Conservation (phyloP, 2,888 invertebrate species). For the Microchrysa polita region DNA sequence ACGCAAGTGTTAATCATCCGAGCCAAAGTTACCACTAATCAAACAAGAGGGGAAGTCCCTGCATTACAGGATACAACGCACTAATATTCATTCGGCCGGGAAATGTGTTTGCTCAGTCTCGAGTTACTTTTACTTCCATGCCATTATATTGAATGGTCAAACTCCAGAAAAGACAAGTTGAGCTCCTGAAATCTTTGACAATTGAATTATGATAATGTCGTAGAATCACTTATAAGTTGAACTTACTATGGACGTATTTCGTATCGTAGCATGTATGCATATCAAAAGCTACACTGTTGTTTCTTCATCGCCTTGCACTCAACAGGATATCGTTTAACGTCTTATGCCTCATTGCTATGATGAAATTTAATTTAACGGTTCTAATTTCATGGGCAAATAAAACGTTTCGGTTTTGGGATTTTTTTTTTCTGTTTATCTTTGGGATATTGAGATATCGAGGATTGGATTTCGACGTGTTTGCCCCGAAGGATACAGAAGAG, state of each 20-base stretch:
- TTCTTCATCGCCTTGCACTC: not conserved
- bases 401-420: not conserved
- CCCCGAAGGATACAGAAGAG: too few species aligned
- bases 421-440: too few species aligned
- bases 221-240: too few species aligned
- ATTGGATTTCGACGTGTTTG: too few species aligned
- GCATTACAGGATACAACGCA: conserved; percentile 37
- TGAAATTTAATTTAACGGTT: conserved; percentile 46
- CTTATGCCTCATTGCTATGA: not conserved
- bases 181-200: conserved; percentile 33
- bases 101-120: conserved; percentile 48
- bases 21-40: conserved; percentile 41
- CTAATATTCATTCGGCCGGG: conserved; percentile 43
- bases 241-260: conserved; percentile 9
- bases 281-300: conserved; percentile 5
- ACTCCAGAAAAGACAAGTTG: too few species aligned
- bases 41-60: conserved; percentile 43
- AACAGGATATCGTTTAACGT: not conserved
- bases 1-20: conserved; percentile 51
- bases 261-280: not conserved
- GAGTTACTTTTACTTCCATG: conserved; percentile 38
- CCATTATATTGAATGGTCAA: too few species aligned
- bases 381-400: conserved; percentile 49
- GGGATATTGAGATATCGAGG: too few species aligned
- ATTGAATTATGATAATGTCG: conserved; percentile 49